Conservation (phyloP, 2,888 invertebrate genomes). For the Archaeoteleia sp. region DNA sequence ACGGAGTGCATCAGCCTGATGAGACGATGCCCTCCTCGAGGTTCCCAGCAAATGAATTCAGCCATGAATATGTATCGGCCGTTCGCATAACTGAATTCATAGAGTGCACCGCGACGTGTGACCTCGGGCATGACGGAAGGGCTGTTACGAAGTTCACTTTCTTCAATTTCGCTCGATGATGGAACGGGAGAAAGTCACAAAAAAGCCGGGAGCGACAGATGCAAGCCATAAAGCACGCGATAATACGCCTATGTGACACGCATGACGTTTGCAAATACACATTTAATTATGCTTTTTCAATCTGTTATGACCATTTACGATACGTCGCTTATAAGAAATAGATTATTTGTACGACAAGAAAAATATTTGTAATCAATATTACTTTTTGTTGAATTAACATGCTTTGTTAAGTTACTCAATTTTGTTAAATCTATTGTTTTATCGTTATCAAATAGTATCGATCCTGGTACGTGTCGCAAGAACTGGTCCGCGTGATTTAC, state of each 20-base stretch:
- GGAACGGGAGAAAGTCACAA: conserved; percentile 41
- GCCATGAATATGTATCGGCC: conserved; percentile 69
- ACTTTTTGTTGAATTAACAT: too few relatives aligned
- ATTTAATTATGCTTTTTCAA: conserved; percentile 7
- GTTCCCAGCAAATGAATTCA: conserved; percentile 68
- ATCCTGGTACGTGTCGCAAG: too few relatives aligned
- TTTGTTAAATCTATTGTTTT: too few relatives aligned
- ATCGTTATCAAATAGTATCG: too few relatives aligned
- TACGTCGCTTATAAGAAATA: too few relatives aligned
- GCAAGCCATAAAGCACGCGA: conserved; percentile 15
- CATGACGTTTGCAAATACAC: conserved; percentile 21
- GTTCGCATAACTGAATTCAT: conserved; percentile 66
- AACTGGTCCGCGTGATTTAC: conserved; percentile 58
- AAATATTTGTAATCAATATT: too few relatives aligned
- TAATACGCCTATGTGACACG: conserved; percentile 6
- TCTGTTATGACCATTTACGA: conserved; percentile 9
- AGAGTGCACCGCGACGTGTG: conserved; percentile 48
- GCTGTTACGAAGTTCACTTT: conserved; percentile 32
- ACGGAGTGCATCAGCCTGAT: conserved; percentile 58
- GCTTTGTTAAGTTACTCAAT: too few relatives aligned
- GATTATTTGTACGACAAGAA: too few relatives aligned
- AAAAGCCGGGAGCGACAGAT: conserved; percentile 32
- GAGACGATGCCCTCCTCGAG: conserved; percentile 61
- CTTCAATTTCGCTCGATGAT: conserved; percentile 22
- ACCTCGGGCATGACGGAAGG: conserved; percentile 45